Percentiles rank a stretch among this genome's conserved stretches.
Evolutionary conservation across 2,797 vertebrate species (phyloP).

Genomic region (Cynodonichthys magdalenae): DNA sequence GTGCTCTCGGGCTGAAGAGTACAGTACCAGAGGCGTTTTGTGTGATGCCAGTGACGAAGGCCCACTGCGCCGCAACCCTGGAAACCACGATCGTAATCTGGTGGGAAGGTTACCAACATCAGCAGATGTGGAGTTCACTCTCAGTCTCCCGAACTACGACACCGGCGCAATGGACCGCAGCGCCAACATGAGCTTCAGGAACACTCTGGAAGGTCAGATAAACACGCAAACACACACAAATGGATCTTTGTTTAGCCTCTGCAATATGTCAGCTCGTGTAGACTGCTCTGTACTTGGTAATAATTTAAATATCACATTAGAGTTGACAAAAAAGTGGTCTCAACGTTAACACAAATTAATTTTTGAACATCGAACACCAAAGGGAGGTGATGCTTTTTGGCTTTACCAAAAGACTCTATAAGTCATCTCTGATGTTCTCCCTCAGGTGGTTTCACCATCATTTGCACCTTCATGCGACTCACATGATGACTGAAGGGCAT

Average conservation of each 20-base stretch:
- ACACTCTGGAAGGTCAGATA: slow-evolving; percentile 91
- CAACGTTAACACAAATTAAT: no score
- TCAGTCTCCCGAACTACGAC: slow-evolving; percentile 88
- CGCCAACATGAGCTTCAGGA: slow-evolving; percentile 95
- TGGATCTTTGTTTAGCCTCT: no score
- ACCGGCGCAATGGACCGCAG: slow-evolving; percentile 88
- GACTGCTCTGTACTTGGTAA: no score
- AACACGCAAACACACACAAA: background rate
- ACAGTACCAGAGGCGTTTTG: slow-evolving; percentile 84
- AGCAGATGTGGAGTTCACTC: slow-evolving; percentile 89
- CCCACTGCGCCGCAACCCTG: slow-evolving; percentile 88
- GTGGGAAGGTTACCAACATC: slow-evolving; percentile 87
- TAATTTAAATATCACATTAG: no score
- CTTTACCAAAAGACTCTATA: background rate
- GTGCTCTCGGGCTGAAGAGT: slow-evolving; percentile 86
- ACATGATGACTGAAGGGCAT: background rate
- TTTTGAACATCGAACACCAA: background rate
- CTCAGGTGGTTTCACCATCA: no score
- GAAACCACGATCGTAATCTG: slow-evolving; percentile 84
- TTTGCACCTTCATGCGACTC: background rate
- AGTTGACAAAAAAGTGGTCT: no score
- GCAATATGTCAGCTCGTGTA: no score
- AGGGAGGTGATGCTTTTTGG: background rate
- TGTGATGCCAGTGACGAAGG: slow-evolving; percentile 86
- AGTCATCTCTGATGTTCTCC: background rate